These are phyloP conservation scores for Mesoligia furuncula DNA, from an alignment of 2,888 invertebrate species.

Conservation along the genomic window DNA sequence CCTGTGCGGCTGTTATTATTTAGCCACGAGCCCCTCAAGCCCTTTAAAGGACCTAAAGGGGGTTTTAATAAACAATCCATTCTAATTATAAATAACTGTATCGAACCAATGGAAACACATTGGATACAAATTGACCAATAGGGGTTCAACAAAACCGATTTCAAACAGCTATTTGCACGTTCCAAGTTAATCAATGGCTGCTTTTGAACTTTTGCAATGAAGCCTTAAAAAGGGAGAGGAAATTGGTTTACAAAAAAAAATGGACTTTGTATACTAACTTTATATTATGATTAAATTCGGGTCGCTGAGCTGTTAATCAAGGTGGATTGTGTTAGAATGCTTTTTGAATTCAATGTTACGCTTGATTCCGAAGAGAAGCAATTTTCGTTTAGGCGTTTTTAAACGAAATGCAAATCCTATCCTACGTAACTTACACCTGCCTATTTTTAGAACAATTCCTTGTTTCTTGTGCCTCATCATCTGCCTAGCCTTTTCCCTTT, in stretches of 20 bases:
- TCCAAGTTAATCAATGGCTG: slow-evolving; percentile 68
- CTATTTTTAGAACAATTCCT: background rate
- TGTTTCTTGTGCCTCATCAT: background rate
- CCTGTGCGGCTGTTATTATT: too few relatives aligned
- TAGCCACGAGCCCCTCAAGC: too few relatives aligned
- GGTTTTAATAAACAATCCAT: slow-evolving; percentile 19
- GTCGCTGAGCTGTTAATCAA: slow-evolving; percentile 46
- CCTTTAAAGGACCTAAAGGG: slow-evolving; percentile 15
- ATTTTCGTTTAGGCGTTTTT: slow-evolving; percentile 8
- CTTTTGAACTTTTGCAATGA: slow-evolving; percentile 65
- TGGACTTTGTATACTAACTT: slow-evolving; percentile 61
- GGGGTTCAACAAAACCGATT: slow-evolving; percentile 62
- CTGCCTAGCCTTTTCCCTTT: too few relatives aligned
- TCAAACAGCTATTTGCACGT: slow-evolving; percentile 67
- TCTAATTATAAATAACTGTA: slow-evolving; percentile 58
- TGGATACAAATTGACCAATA: slow-evolving; percentile 62
- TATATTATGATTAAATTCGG: slow-evolving; percentile 67
- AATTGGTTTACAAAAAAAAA: slow-evolving; percentile 67
- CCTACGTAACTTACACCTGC: background rate
- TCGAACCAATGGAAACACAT: slow-evolving; percentile 55
- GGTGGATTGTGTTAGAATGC: slow-evolving; percentile 37
- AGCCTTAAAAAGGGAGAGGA: slow-evolving; percentile 61
- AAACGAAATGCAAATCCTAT: background rate
- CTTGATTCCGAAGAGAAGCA: slow-evolving; percentile 15
- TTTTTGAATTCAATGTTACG: slow-evolving; percentile 33